Conservation (phyloP, 2,113 vertebrate genomes). For the Anhinga anhinga region DNA sequence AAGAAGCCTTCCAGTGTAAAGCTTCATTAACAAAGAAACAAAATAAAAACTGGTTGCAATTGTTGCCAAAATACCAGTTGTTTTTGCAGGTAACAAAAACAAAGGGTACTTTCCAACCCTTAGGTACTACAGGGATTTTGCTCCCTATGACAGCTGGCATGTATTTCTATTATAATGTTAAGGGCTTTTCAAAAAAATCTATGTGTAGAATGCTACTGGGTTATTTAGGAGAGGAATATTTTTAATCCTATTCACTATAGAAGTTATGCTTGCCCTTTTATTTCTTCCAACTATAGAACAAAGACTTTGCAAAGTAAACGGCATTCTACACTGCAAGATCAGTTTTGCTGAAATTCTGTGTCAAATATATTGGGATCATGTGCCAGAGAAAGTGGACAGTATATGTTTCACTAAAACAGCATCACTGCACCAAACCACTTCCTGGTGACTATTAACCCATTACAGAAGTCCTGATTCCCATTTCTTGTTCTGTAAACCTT, state of each 20-base stretch:
- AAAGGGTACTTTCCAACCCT: not conserved
- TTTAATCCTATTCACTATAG: not conserved
- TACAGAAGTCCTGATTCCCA: not conserved
- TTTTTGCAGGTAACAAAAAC: not conserved
- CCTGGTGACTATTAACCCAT: not conserved
- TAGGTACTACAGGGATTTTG: not conserved
- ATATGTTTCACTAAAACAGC: not conserved
- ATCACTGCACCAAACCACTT: not conserved
- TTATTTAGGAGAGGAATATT: not conserved
- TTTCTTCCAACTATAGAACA: not conserved
- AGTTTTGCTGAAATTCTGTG: not conserved
- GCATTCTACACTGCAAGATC: not conserved
- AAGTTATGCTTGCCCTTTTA: not conserved
- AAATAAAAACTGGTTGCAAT: not conserved
- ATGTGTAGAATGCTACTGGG: not conserved
- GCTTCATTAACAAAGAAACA: not conserved
- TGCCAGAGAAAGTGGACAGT: not conserved
- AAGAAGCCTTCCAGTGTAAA: not conserved
- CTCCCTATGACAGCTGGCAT: not conserved
- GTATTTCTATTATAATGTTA: not conserved
- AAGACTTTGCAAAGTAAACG: not conserved
- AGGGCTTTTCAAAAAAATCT: not conserved
- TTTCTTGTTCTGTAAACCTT: not conserved
- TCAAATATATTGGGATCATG: not conserved
- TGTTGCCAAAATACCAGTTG: not conserved